These are phyloP conservation scores for Mactra quadrangularis DNA, from an alignment of 1,140 invertebrate species.

Conservation along the genomic window DNA sequence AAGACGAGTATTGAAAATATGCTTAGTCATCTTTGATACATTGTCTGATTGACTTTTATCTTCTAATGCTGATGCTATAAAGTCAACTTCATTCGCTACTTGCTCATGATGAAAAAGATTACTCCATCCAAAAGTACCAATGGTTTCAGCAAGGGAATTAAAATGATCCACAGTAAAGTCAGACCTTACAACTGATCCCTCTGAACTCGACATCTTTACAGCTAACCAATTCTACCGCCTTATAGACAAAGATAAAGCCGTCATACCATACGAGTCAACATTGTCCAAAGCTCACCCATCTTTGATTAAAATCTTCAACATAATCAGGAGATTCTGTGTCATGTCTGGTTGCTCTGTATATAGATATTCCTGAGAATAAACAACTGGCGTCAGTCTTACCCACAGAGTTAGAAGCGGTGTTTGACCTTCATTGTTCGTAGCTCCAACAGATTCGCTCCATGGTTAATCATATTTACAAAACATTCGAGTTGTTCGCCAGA, in stretches of 20 bases:
- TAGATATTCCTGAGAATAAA: conserved; percentile 30
- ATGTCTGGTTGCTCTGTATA: conserved; percentile 24
- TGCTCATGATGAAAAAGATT: conserved; percentile 45
- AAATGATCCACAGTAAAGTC: conserved; percentile 22
- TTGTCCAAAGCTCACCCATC: conserved; percentile 5
- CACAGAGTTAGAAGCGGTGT: conserved; percentile 43
- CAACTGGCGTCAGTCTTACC: conserved; percentile 21
- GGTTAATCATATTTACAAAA: conserved; percentile 34
- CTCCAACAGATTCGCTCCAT: conserved; percentile 33
- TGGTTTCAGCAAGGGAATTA: neutral
- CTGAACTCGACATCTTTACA: conserved; percentile 33
- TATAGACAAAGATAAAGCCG: conserved; percentile 37
- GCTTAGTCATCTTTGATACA: neutral
- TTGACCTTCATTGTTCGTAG: conserved; percentile 32
- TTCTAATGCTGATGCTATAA: conserved; percentile 25
- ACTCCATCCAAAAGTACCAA: conserved; percentile 21
- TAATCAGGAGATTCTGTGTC: conserved; percentile 49
- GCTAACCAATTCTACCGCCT: conserved; percentile 43
- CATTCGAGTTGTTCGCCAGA: no score
- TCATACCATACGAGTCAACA: conserved; percentile 7
- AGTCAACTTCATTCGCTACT: conserved; percentile 47
- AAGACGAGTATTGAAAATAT: neutral
- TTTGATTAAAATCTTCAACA: conserved; percentile 50
- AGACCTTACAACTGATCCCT: neutral
- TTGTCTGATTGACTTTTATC: neutral